Conservation (phyloP, 2,113 vertebrate genomes). For the Numenius arquata region DNA sequence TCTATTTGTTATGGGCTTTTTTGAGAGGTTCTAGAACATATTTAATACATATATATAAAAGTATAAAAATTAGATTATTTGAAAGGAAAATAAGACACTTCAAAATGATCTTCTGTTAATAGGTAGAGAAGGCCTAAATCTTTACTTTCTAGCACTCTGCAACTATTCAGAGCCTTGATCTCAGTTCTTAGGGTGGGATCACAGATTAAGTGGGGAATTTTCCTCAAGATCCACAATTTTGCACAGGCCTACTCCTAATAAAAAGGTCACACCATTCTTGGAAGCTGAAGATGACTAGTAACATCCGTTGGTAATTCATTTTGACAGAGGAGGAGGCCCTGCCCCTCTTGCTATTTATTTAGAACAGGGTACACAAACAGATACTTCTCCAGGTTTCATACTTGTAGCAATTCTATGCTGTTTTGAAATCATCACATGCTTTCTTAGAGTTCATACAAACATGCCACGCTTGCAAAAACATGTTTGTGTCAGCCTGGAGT, state of each 20-base stretch:
- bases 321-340: not conserved
- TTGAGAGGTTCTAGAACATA: not conserved
- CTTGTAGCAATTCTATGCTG: constrained; percentile 6
- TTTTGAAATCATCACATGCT: constrained; percentile 54
- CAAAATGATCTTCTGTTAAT: not conserved
- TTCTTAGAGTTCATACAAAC: constrained; percentile 45
- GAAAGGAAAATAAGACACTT: not conserved
- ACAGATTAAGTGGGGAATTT: not conserved
- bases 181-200: not conserved
- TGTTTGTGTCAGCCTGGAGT: constrained; percentile 33
- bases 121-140: not conserved
- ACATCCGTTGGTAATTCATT: not conserved
- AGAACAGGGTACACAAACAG: constrained; percentile 1
- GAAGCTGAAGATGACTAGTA: not conserved
- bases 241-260: not conserved
- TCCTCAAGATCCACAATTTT: not conserved
- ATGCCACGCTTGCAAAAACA: constrained; percentile 29
- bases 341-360: constrained; percentile 14
- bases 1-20: not conserved
- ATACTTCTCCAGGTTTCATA: constrained; percentile 17
- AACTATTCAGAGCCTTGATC: not conserved
- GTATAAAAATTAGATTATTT: not conserved
- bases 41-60: not conserved
- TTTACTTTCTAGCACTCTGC: not conserved
- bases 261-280: not conserved